Conservation (phyloP, 53 echinoderm and acorn worm genomes). For the Mesocentrotus franciscanus region DNA sequence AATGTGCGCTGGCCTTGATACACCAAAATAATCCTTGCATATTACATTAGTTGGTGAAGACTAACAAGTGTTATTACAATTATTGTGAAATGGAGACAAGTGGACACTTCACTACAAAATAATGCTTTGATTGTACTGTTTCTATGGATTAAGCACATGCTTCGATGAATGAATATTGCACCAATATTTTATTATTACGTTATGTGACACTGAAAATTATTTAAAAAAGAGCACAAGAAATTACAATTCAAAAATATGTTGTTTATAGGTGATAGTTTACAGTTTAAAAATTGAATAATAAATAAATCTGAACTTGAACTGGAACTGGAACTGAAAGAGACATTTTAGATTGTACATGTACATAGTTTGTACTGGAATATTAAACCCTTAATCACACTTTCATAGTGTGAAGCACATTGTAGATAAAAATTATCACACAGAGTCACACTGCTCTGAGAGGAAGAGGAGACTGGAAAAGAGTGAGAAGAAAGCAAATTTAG, state of each 20-base stretch:
- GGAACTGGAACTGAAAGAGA: neutral
- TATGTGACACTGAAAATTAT: neutral
- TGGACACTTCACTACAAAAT: neutral
- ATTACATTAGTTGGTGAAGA: neutral
- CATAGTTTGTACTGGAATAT: neutral
- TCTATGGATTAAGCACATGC: neutral
- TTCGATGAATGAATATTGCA: constrained; percentile 19
- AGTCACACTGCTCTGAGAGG: neutral
- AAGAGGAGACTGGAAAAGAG: neutral
- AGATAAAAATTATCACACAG: no score
- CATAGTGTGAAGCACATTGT: neutral
- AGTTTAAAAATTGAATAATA: neutral
- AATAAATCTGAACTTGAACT: neutral
- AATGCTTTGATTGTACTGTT: constrained; percentile 30
- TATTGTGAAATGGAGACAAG: neutral
- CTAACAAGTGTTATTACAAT: neutral
- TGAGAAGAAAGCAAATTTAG: neutral
- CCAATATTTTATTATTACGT: neutral
- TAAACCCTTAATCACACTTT: neutral
- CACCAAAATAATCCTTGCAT: neutral
- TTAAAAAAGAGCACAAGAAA: neutral
- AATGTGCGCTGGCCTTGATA: no score
- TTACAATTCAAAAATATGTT: no score
- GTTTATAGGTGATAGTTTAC: neutral
- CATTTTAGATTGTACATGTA: neutral